Percentiles rank a stretch among this genome's conserved stretches.
Evolutionary conservation across 2,888 invertebrate genomes (phyloP).

Genomic region (Macaria notata): DNA sequence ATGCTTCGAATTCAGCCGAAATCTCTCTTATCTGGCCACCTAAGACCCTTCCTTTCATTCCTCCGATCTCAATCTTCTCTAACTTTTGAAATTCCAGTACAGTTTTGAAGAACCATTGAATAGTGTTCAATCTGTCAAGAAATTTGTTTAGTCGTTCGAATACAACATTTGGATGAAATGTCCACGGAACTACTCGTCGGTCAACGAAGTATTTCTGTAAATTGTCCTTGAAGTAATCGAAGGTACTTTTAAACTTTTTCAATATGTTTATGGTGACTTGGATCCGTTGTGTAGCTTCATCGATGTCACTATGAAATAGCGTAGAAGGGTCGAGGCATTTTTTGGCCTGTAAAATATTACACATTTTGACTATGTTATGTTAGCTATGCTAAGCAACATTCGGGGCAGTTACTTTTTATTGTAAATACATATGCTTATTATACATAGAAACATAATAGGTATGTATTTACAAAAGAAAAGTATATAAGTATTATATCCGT

Average conservation of each 20-base stretch:
- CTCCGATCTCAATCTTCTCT: constrained; percentile 97
- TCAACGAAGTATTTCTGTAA: constrained; percentile 86
- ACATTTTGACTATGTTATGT: not conserved
- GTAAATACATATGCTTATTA: too few relatives aligned
- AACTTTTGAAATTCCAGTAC: constrained; percentile 96
- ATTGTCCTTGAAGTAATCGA: constrained; percentile 87
- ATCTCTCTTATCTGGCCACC: constrained; percentile 90
- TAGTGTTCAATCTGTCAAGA: constrained; percentile 87
- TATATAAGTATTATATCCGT: too few relatives aligned
- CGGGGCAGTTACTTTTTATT: too few relatives aligned
- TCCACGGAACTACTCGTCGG: constrained; percentile 85
- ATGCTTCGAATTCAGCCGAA: constrained; percentile 91
- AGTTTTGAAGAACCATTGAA: constrained; percentile 94
- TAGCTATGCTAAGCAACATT: not conserved
- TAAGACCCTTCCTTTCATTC: constrained; percentile 90
- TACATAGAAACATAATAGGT: too few relatives aligned
- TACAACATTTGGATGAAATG: constrained; percentile 91
- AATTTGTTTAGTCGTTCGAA: constrained; percentile 91
- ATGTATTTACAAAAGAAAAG: too few relatives aligned
- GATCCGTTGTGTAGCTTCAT: constrained; percentile 94
- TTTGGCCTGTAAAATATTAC: constrained; percentile 85
- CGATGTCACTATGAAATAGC: constrained; percentile 96
- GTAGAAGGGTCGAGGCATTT: constrained; percentile 95
- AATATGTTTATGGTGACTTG: constrained; percentile 85
- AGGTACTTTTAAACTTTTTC: constrained; percentile 84